Base-by-base conservation (phyloP, 1,140 invertebrate species). In the Drosophila chauvacae region DNA sequence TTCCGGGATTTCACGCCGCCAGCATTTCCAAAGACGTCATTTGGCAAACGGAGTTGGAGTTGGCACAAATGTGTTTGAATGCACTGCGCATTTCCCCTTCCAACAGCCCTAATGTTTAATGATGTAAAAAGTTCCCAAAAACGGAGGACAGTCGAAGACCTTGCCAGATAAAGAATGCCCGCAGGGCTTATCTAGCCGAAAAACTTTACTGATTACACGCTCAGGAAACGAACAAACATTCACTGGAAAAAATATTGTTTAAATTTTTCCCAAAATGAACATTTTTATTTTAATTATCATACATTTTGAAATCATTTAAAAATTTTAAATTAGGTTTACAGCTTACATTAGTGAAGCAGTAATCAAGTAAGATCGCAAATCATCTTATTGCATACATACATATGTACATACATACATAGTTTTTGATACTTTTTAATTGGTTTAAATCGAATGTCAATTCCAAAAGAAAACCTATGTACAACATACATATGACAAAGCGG, bases 61-160 rank as follows among this genome's bases (percentile, higher is more conserved):
- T 44, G 59, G 30, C 16, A 45, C 48, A 68, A 84, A 26, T 26
- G 53, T 26, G 20, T 41, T 37, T 2, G n/a, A 80, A 83, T 72
- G 65, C 68, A 71, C 55, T 86, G 82, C 79, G 83, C 64, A 82
- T 48, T 86, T 87, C 53, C 48, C 69, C 37, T 69, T 59, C 64
- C 55, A 57, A 13, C 20, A 47, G 18, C 18, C 16, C 3, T n/a
- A 55, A 30, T 74, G 48, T 33, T 30, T 33, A 74, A 30, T 55
- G 42, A 72, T 56, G 51, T 72, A 55, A 70, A 69, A 56, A 68
- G 37, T 65, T 39, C 9, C 53, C 18, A 20, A 45, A 70, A 70
- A 55, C 35, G 28, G 62, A 70, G 62, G 66, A 68, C 63, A 33
- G 58, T 28, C 44, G n/a, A 13, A 68, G 66, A 70, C 66, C 66